These are phyloP conservation scores for Epistrophella euchroma DNA, from an alignment of 2,888 invertebrate genomes.

Conservation along the genomic window DNA sequence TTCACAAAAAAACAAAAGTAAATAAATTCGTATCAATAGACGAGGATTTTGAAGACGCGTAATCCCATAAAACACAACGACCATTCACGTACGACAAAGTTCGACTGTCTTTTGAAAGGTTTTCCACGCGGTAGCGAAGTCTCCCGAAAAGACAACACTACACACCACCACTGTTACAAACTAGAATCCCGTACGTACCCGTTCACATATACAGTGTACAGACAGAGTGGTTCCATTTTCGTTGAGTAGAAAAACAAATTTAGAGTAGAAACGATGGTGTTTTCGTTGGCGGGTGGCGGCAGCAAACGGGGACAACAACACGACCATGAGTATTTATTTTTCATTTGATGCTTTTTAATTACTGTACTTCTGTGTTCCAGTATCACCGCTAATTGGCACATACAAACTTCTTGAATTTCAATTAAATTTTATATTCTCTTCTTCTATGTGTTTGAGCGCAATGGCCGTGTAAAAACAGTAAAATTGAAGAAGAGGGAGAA, in stretches of 20 bases:
- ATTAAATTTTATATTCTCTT: slow-evolving; percentile 74
- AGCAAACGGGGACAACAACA: slow-evolving; percentile 29
- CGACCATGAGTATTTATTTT: slow-evolving; percentile 75
- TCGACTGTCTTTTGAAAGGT: slow-evolving; percentile 69
- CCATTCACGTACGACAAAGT: slow-evolving; percentile 66
- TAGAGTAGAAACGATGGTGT: slow-evolving; percentile 16
- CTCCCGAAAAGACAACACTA: slow-evolving; percentile 61
- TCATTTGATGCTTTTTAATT: slow-evolving; percentile 77
- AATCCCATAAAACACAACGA: slow-evolving; percentile 57
- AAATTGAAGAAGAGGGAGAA: slow-evolving; percentile 35
- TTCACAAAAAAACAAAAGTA: slow-evolving; percentile 20
- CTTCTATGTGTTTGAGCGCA: slow-evolving; percentile 67
- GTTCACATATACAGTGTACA: slow-evolving; percentile 16
- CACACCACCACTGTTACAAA: slow-evolving; percentile 16
- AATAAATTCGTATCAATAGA: slow-evolving; percentile 65
- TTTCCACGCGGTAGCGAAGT: slow-evolving; percentile 70
- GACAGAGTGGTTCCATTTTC: slow-evolving; percentile 12
- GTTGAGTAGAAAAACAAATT: slow-evolving; percentile 13
- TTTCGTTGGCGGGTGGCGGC: slow-evolving; percentile 25
- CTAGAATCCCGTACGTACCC: background rate
- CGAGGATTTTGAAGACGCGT: slow-evolving; percentile 63
- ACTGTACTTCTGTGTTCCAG: slow-evolving; percentile 76
- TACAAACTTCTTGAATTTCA: slow-evolving; percentile 77
- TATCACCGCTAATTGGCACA: slow-evolving; percentile 77
- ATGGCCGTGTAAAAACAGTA: slow-evolving; percentile 58